These are phyloP conservation scores for Xestoiulus laeticollis DNA, from an alignment of 2,888 invertebrate species.

Conservation along the genomic window DNA sequence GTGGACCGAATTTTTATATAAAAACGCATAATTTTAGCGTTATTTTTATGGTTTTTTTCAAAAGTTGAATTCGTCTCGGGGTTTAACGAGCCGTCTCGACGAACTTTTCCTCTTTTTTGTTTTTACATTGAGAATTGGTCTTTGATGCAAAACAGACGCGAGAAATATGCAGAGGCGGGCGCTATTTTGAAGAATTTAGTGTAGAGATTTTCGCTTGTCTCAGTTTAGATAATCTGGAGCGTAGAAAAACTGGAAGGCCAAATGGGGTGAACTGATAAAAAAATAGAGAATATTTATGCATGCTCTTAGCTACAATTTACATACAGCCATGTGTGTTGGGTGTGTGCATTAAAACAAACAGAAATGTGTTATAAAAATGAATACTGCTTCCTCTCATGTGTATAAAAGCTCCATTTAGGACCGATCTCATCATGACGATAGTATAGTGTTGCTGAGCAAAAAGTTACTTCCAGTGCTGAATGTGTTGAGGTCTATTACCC, in stretches of 20 bases:
- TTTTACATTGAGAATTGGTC: background rate
- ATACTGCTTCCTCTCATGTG: background rate
- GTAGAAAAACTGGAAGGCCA: conserved; percentile 4
- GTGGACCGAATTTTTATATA: background rate
- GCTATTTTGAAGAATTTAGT: background rate
- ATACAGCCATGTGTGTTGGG: background rate
- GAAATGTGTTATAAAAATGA: background rate
- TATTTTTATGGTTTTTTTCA: background rate
- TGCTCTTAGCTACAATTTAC: background rate
- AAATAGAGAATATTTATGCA: background rate
- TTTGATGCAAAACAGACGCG: conserved; percentile 26
- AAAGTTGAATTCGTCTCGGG: background rate
- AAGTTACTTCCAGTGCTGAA: too few relatives aligned
- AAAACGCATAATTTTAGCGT: background rate
- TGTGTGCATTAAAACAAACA: background rate
- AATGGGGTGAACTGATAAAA: background rate
- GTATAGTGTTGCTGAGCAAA: too few relatives aligned
- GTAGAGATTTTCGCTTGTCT: background rate
- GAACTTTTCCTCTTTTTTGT: background rate
- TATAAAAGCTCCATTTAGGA: background rate
- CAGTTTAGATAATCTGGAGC: background rate
- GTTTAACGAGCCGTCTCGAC: background rate
- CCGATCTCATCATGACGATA: too few relatives aligned
- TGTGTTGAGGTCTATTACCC: too few relatives aligned
- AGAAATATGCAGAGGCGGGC: conserved; percentile 16